Evolutionary conservation across 2,797 vertebrate genomes (phyloP).

Genomic region (Microctenopoma lineatum): DNA sequence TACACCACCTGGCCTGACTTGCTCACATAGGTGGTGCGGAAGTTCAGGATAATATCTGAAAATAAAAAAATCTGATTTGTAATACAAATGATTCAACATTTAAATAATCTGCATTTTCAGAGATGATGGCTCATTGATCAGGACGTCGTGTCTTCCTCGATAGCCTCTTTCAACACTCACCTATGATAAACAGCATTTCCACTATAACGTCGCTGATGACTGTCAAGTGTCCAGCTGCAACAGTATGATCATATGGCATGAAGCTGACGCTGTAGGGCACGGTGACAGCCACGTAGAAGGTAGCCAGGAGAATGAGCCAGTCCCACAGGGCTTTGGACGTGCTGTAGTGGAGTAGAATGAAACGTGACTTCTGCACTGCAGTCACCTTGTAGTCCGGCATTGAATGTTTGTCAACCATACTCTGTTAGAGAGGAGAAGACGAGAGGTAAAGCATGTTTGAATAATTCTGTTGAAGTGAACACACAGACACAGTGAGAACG

Average conservation of each 20-base stretch:
- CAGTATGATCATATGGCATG: conserved; percentile 82
- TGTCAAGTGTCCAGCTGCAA: conserved; percentile 88
- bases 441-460: not conserved
- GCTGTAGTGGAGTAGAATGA: conserved; percentile 98
- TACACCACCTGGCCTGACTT: conserved; percentile 97
- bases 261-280: conserved; percentile 98
- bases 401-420: conserved; percentile 88
- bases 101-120: not conserved
- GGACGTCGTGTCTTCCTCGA: no score
- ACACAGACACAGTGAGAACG: not conserved
- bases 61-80: conserved; percentile 45
- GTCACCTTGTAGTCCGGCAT: conserved; percentile 97
- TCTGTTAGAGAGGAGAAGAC: conserved; percentile 76
- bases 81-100: not conserved
- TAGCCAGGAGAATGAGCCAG: conserved; percentile 95
- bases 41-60: conserved; percentile 96
- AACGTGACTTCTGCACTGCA: conserved; percentile 92
- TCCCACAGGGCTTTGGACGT: conserved; percentile 96
- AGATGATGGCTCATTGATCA: not conserved
- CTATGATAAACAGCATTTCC: conserved; percentile 97
- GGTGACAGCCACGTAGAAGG: conserved; percentile 95
- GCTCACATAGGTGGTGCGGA: conserved; percentile 96
- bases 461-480: not conserved
- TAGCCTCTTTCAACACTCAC: conserved; percentile 80
- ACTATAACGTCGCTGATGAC: conserved; percentile 93